Evolutionary conservation across 2,888 invertebrate genomes (phyloP), one percentile per base, ranked within the genome.

Genomic region (Ormyrus nitidulus): DNA sequence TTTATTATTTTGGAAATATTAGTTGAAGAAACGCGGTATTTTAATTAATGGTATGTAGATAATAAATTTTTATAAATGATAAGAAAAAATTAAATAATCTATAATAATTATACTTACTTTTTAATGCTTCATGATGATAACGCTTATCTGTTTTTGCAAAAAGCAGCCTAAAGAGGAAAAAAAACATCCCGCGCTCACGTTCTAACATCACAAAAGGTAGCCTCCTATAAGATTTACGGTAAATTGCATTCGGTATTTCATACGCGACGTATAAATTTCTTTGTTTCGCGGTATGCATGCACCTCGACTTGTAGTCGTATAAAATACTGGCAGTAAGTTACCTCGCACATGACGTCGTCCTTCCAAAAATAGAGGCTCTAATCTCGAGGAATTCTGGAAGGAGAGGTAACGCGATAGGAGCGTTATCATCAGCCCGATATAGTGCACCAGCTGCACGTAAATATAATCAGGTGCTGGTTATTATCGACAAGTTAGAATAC

Each of bases 191-290:
- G 19, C 19, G 19, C 19, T 19, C 34, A 61, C 72, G 61, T 68
- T 66, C 72, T 10, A 48, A 51, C 73, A 11, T 54, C 13, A 54
- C 44, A 59, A 70, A 54, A 76, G 54, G 46, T 68, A 10, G 6
- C 19, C 54, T 48, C 73, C 19, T 34, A 19, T 49, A 48, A 77
- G 78, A 79, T 79, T 79, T 68, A 69, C 66, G 73, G 73, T 68
- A 73, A 79, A 78, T 73, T 78, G 68, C 72, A 78, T 79, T 73
- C 74, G 66, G 62, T 74, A 79, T 69, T 64, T 74, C 69, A 74
- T 51, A 13, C 59, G 49, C 49, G 13, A 54, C n/a, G 8, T 61
- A 68, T 78, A 75, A 75, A 71, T 71, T 61, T 66, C 71, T 75
- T 75, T 70, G 51, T 75, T 79, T 13, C 13, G 11, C 44, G 7